Conservation (phyloP, 2,888 invertebrate genomes). For the Rotaria magnacalcarata region DNA sequence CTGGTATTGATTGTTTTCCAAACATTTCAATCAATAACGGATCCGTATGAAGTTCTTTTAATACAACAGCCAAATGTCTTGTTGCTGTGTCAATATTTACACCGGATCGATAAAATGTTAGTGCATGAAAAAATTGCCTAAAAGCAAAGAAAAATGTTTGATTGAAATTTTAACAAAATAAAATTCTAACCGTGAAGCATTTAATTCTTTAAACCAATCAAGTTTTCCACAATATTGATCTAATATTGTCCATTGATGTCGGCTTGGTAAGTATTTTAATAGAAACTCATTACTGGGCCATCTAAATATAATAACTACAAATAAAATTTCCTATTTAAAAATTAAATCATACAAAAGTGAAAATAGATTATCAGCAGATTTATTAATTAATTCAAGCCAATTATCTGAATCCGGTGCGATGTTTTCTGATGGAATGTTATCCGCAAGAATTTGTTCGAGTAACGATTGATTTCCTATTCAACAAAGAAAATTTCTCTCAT, state of each 20-base stretch:
- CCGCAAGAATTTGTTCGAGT: not conserved
- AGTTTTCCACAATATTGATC: slow-evolving; percentile 31
- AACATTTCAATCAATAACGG: not conserved
- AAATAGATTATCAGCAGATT: not conserved
- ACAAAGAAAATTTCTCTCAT: not conserved
- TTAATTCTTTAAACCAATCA: slow-evolving; percentile 14
- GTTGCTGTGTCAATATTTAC: slow-evolving; percentile 12
- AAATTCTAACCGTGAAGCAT: not conserved
- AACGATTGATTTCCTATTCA: slow-evolving; percentile 9
- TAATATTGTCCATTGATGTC: slow-evolving; percentile 34
- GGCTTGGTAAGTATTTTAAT: not conserved
- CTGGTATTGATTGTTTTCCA: not conserved
- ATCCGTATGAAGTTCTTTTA: slow-evolving; percentile 18
- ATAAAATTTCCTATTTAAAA: not conserved
- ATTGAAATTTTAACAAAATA: not conserved
- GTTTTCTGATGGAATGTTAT: not conserved
- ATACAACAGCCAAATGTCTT: not conserved
- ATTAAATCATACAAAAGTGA: not conserved
- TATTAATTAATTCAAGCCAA: not conserved
- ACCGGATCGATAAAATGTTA: slow-evolving; percentile 36
- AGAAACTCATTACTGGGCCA: slow-evolving; percentile 21
- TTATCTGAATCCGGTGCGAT: not conserved
- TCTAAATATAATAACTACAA: not conserved
- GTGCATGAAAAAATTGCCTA: slow-evolving; percentile 30
- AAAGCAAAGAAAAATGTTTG: not conserved